Conservation (phyloP, 2,113 vertebrate genomes). For the Formicarius rufipectus region DNA sequence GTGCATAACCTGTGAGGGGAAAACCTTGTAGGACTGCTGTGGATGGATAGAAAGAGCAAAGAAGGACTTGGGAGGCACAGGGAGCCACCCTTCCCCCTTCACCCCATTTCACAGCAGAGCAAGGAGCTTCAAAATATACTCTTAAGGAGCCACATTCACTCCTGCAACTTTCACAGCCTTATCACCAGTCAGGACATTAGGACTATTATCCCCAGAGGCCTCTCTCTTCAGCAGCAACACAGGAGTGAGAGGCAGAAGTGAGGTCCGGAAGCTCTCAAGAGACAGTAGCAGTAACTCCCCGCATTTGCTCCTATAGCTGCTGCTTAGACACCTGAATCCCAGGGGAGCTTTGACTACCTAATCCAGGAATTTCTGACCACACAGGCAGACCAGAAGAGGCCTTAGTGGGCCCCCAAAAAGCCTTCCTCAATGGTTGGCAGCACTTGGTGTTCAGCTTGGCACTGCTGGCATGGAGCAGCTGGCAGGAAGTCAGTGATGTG, state of each 20-base stretch:
- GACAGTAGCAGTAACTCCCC: neutral
- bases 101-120: neutral
- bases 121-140: neutral
- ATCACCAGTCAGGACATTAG: neutral
- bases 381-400: neutral
- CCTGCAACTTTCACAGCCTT: neutral
- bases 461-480: neutral
- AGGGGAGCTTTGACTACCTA: neutral
- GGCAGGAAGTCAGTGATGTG: neutral
- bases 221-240: neutral
- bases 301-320: neutral
- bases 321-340: neutral
- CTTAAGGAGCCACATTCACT: neutral
- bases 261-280: neutral
- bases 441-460: neutral
- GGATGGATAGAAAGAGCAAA: neutral
- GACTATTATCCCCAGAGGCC: neutral
- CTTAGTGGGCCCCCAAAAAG: neutral
- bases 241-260: accelerated
- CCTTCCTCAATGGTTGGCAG: accelerated
- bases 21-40: neutral
- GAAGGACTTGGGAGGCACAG: neutral
- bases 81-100: neutral
- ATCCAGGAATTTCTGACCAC: neutral
- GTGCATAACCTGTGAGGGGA: neutral